Percentiles rank a stretch among this genome's conserved stretches.
These are phyloP conservation scores for Atta colombica DNA, from an alignment of 1,140 invertebrate species.

Conservation along the genomic window DNA sequence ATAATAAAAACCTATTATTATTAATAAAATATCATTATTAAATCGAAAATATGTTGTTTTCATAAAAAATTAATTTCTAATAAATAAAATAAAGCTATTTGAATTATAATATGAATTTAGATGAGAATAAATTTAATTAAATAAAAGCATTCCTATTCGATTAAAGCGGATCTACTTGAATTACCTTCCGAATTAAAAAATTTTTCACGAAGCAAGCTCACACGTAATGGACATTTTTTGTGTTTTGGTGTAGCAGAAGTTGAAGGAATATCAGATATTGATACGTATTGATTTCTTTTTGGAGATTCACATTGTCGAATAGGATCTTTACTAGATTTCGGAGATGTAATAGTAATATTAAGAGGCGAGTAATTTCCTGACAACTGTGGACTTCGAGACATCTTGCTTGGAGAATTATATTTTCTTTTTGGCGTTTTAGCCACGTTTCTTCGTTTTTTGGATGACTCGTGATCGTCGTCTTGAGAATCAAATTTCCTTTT, in stretches of 20 bases:
- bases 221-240: constrained; percentile 11
- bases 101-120: no score
- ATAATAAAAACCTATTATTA: background rate
- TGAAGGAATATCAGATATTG: constrained; percentile 3
- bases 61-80: background rate
- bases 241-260: constrained; percentile 43
- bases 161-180: no score
- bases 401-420: constrained; percentile 70
- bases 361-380: constrained; percentile 81
- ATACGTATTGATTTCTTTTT: background rate
- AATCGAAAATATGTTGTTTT: background rate
- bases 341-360: constrained; percentile 80
- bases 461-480: constrained; percentile 13
- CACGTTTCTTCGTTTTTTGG: constrained; percentile 41
- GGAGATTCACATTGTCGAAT: constrained; percentile 13
- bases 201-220: constrained; percentile 60
- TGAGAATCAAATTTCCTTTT: constrained; percentile 73
- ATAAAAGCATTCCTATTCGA: no score
- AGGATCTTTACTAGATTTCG: constrained; percentile 69
- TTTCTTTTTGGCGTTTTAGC: constrained; percentile 51
- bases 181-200: constrained; percentile 43
- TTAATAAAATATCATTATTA: background rate
- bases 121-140: no score
- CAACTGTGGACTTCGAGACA: constrained; percentile 58
- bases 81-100: constrained; percentile 22